phyloP scores from a whole-genome alignment of 2,113 vertebrate species.

The Gavialis gangeticus region DNA sequence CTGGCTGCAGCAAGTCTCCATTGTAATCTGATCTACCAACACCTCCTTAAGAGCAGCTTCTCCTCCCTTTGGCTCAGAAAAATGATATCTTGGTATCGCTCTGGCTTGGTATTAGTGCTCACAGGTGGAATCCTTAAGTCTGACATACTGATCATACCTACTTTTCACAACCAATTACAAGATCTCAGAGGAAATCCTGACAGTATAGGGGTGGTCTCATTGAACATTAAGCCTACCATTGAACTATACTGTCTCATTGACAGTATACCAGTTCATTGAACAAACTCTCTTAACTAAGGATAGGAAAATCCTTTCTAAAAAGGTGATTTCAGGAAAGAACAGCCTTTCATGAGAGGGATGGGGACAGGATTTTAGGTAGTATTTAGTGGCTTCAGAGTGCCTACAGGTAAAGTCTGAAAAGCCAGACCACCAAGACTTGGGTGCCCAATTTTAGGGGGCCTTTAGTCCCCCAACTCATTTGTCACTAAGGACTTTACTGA shows the following conservation, averaged over 20 bases:
- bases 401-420: neutral
- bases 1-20: neutral
- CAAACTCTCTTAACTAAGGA: neutral
- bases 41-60: neutral
- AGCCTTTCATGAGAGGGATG: neutral
- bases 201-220: no score
- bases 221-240: no score
- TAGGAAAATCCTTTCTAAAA: neutral
- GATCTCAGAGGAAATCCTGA: no score
- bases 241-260: no score
- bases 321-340: neutral
- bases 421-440: neutral
- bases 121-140: neutral
- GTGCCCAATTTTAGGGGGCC: no score
- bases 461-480: no score
- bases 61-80: neutral
- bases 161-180: neutral
- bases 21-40: neutral
- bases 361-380: neutral
- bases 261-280: no score
- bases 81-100: neutral
- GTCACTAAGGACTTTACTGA: no score
- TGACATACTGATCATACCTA: neutral
- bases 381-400: neutral
- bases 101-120: rapidly evolving